phyloP scores from a whole-genome alignment of 2,797 vertebrate species.

The Cyclopterus lumpus region DNA sequence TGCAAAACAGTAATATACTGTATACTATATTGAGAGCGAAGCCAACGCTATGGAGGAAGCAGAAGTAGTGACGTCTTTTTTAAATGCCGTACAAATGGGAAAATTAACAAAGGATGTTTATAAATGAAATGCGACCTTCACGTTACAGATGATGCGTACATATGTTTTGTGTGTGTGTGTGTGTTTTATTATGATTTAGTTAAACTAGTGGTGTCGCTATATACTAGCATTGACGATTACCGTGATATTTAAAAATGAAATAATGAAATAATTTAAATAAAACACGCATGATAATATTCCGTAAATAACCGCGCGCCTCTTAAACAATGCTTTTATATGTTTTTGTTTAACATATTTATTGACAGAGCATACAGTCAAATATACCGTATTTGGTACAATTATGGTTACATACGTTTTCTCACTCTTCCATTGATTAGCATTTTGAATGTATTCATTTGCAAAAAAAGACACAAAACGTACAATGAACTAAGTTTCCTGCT shows the following conservation, averaged over 20 bases:
- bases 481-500: constrained; percentile 2
- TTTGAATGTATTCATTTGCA: background rate
- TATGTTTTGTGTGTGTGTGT: background rate
- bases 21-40: constrained; percentile 25
- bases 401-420: background rate
- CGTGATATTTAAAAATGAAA: background rate
- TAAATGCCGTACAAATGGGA: background rate
- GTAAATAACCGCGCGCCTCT: background rate
- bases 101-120: background rate
- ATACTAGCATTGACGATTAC: background rate
- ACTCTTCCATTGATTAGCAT: background rate
- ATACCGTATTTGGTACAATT: background rate
- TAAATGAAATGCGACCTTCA: background rate
- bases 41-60: background rate
- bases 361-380: too few species aligned
- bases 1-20: constrained; percentile 38
- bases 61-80: background rate
- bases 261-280: background rate
- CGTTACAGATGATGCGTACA: background rate
- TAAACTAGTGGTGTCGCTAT: background rate
- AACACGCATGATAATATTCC: background rate
- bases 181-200: background rate
- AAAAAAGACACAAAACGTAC: background rate
- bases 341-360: background rate
- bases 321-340: background rate